Percentiles rank a stretch among this genome's conserved stretches.
Conservation (phyloP, 2,888 invertebrate species). For the Hypomecis atomaria region DNA sequence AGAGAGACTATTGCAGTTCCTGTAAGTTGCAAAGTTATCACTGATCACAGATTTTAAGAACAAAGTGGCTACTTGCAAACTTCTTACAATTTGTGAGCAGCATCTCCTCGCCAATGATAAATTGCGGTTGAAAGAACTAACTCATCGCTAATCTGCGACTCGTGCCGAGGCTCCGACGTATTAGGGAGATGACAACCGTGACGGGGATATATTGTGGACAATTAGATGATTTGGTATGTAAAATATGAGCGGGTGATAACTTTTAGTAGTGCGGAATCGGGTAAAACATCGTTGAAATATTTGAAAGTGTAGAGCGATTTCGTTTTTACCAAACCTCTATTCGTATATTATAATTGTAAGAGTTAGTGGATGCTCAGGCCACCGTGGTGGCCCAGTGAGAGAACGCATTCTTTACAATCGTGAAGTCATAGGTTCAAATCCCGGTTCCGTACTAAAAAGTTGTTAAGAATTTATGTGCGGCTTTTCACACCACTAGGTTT, state of each 20-base stretch:
- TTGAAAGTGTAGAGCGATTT: neutral
- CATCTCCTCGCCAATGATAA: conserved; percentile 43
- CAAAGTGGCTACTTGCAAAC: neutral
- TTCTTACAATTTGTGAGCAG: neutral
- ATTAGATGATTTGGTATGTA: conserved; percentile 62
- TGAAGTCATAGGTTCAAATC: no score
- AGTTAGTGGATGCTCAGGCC: no score
- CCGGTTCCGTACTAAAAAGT: no score
- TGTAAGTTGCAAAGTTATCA: no score
- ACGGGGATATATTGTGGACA: conserved; percentile 76
- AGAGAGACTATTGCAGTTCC: no score
- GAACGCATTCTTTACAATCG: no score
- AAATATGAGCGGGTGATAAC: conserved; percentile 54
- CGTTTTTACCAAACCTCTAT: no score
- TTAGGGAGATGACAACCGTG: conserved; percentile 76
- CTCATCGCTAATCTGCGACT: conserved; percentile 40
- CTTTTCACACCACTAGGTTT: no score
- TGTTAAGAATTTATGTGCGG: no score
- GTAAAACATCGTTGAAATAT: conserved; percentile 2
- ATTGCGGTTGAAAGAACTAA: conserved; percentile 45
- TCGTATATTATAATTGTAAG: no score
- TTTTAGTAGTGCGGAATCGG: conserved; percentile 41
- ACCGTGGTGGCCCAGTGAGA: no score
- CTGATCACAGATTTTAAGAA: neutral
- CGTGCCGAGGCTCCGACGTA: conserved; percentile 62